These are phyloP conservation scores for Halcyon malimbica DNA, from an alignment of 2,113 vertebrate genomes.

Conservation along the genomic window DNA sequence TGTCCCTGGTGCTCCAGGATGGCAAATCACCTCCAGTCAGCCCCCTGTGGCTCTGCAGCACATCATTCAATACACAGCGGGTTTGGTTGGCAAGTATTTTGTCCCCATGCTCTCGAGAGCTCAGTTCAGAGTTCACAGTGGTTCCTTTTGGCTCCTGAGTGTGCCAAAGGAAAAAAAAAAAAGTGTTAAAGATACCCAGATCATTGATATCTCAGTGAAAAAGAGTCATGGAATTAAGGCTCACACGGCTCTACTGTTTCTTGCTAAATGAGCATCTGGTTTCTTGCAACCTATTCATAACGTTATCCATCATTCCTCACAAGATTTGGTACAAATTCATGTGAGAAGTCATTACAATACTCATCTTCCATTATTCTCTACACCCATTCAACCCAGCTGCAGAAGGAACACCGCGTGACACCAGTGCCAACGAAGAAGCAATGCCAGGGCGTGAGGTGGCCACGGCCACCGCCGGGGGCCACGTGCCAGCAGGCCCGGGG, in stretches of 20 bases:
- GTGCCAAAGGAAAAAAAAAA: background rate
- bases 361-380: background rate
- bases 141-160: background rate
- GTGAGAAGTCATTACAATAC: background rate
- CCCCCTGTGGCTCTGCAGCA: background rate
- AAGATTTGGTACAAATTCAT: background rate
- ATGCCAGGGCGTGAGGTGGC: fast-evolving
- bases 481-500: fast-evolving
- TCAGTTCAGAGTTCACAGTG: background rate
- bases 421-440: fast-evolving
- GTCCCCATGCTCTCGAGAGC: background rate
- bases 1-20: background rate
- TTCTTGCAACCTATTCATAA: background rate
- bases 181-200: background rate
- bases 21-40: fast-evolving
- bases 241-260: background rate
- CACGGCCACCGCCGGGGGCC: fast-evolving
- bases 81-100: background rate
- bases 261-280: background rate
- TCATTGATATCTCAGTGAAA: background rate
- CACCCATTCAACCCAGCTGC: background rate
- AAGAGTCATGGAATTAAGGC: background rate
- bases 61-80: fast-evolving
- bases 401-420: fast-evolving
- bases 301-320: background rate